Evolutionary conservation across 2,797 vertebrate species (phyloP).

Genomic region (Corythornis leucogaster): DNA sequence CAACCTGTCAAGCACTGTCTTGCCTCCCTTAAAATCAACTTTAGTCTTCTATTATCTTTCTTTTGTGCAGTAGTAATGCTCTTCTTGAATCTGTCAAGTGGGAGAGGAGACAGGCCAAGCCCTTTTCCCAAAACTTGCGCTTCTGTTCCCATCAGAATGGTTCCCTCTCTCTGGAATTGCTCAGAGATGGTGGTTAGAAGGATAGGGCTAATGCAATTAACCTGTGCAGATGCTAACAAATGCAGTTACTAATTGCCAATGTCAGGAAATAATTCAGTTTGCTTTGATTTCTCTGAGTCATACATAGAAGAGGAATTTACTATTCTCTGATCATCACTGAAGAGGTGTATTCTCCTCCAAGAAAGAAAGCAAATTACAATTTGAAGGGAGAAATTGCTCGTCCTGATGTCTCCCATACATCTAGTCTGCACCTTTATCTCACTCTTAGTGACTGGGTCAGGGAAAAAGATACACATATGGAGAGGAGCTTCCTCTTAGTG

Average conservation of each 20-base stretch:
- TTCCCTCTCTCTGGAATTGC: background rate
- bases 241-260: background rate
- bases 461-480: background rate
- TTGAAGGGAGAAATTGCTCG: background rate
- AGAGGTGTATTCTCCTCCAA: background rate
- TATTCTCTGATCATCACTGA: background rate
- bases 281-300: background rate
- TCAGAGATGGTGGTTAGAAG: background rate
- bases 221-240: background rate
- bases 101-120: background rate
- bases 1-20: background rate
- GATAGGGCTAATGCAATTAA: background rate
- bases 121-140: background rate
- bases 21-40: background rate
- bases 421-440: background rate
- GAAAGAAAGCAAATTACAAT: background rate
- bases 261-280: background rate
- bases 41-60: background rate
- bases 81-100: background rate
- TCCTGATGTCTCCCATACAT: background rate
- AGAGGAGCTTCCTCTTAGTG: background rate
- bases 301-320: background rate
- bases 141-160: background rate
- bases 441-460: background rate
- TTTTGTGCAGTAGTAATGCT: background rate